phyloP scores from a whole-genome alignment of 2,797 vertebrate genomes.

The Pogonophryne albipinna region DNA sequence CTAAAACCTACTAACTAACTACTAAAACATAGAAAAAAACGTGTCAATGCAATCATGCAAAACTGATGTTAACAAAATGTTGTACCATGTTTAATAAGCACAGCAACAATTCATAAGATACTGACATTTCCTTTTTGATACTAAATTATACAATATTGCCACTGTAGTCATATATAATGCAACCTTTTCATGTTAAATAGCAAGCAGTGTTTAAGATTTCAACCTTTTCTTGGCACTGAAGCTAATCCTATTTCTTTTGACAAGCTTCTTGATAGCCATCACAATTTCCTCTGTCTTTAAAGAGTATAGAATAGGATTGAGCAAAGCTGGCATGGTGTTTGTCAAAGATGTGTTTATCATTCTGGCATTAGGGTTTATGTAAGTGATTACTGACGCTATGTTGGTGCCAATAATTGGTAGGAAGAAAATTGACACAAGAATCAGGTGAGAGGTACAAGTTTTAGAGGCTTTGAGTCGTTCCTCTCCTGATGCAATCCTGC shows the following conservation, averaged over 20 bases:
- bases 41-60: not conserved
- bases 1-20: too few species aligned
- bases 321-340: constrained; percentile 57
- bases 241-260: not conserved
- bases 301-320: constrained; percentile 77
- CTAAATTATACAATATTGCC: not conserved
- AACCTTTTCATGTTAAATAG: not conserved
- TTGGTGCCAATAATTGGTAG: constrained; percentile 52
- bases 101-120: not conserved
- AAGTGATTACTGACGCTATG: not conserved
- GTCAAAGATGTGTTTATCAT: constrained; percentile 68
- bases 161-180: not conserved
- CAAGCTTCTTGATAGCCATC: constrained; percentile 52
- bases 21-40: not conserved
- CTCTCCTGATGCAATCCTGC: constrained; percentile 50
- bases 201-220: not conserved
- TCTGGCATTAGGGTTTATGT: constrained; percentile 57
- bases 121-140: too few species aligned
- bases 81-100: not conserved
- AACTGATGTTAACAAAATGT: not conserved
- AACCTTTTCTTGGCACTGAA: not conserved
- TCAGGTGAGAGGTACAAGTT: constrained; percentile 74
- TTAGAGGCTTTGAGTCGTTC: constrained; percentile 62
- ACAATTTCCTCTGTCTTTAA: constrained; percentile 76
- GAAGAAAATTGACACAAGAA: constrained; percentile 71